Conservation (phyloP, 2,888 invertebrate species). For the Conops quadrifasciatus region DNA sequence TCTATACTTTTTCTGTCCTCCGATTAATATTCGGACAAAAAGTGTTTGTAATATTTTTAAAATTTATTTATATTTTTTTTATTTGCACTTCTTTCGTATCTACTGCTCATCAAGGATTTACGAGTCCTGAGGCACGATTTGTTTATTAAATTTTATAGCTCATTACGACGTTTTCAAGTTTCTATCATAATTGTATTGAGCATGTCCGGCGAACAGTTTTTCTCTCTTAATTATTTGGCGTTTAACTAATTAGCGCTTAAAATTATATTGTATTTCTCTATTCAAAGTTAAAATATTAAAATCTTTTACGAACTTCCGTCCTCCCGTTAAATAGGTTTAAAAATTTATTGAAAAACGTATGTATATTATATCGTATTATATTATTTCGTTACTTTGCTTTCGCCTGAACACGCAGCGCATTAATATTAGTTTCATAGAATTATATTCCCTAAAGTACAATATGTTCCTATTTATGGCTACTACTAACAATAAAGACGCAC, state of each 20-base stretch:
- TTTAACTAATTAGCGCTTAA: slow-evolving; percentile 44
- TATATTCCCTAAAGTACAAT: slow-evolving; percentile 36
- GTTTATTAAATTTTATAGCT: slow-evolving; percentile 30
- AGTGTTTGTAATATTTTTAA: too few relatives aligned
- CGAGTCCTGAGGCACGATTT: slow-evolving; percentile 51
- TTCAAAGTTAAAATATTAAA: slow-evolving; percentile 44
- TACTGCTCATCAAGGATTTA: slow-evolving; percentile 48
- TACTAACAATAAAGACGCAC: slow-evolving; percentile 66
- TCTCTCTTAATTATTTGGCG: slow-evolving; percentile 32
- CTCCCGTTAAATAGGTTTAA: slow-evolving; percentile 14
- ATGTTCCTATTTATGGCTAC: slow-evolving; percentile 47
- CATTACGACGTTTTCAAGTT: neutral
- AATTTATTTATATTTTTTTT: too few relatives aligned
- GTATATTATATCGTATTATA: slow-evolving; percentile 14
- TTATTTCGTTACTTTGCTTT: slow-evolving; percentile 27
- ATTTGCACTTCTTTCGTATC: neutral
- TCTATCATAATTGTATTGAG: slow-evolving; percentile 21
- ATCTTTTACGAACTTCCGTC: slow-evolving; percentile 31
- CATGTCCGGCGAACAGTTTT: slow-evolving; percentile 36
- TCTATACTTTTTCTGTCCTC: too few relatives aligned
- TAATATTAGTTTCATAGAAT: slow-evolving; percentile 41
- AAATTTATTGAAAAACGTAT: slow-evolving; percentile 26
- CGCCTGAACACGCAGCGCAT: slow-evolving; percentile 18
- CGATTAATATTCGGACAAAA: too few relatives aligned
- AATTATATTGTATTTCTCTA: slow-evolving; percentile 34